phyloP scores from a whole-genome alignment of 2,888 invertebrate genomes.

The Lymantria monacha region DNA sequence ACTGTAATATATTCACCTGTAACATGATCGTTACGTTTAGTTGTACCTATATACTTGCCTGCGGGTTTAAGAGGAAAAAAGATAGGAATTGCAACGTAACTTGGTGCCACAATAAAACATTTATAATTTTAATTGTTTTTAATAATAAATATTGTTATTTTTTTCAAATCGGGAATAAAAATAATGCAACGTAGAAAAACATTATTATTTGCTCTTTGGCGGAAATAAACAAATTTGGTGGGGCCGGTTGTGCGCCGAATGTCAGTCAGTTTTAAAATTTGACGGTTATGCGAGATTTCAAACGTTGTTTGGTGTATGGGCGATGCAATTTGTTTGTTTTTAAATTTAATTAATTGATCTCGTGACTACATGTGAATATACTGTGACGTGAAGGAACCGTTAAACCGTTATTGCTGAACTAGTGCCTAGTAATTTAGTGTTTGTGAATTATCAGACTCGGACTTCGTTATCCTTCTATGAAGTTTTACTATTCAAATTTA shows the following conservation, averaged over 20 bases:
- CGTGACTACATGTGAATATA: conserved; percentile 23
- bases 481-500: conserved; percentile 6
- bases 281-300: conserved; percentile 46
- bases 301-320: conserved; percentile 34
- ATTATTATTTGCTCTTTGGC: too few relatives aligned
- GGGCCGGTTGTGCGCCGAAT: neutral
- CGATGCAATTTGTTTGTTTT: conserved; percentile 18
- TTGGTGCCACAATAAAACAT: too few relatives aligned
- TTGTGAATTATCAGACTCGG: neutral
- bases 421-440: conserved; percentile 11
- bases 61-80: too few relatives aligned
- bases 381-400: conserved; percentile 28
- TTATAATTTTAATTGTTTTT: too few relatives aligned
- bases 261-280: conserved; percentile 47
- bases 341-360: conserved; percentile 20
- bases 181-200: too few relatives aligned
- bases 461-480: neutral
- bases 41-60: too few relatives aligned
- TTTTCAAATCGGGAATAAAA: too few relatives aligned
- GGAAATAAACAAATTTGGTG: too few relatives aligned
- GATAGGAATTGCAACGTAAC: too few relatives aligned
- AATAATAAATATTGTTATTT: too few relatives aligned
- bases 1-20: too few relatives aligned
- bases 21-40: too few relatives aligned
- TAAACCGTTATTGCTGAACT: conserved; percentile 32